Evolutionary conservation across 1,140 invertebrate genomes (phyloP).

Genomic region (Bombus affinis): DNA sequence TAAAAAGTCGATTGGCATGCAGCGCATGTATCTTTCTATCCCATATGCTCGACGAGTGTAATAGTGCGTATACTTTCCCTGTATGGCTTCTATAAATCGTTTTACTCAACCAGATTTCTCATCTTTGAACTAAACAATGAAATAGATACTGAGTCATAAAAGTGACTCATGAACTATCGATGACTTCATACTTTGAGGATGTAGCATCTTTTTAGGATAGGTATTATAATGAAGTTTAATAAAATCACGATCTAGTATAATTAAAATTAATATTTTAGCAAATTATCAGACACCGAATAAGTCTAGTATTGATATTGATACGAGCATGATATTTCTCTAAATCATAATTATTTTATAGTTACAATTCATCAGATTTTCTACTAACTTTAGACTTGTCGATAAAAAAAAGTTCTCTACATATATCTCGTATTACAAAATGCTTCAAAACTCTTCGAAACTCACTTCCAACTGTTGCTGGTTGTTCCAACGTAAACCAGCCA

Average conservation of each 20-base stretch:
- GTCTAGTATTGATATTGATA: too few species aligned
- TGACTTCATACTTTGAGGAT: neutral
- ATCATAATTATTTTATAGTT: neutral
- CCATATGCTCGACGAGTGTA: neutral
- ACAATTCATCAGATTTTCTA: too few species aligned
- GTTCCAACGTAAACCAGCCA: neutral
- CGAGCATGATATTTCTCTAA: neutral
- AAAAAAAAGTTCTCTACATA: neutral
- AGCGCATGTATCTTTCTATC: neutral
- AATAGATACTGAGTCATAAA: neutral
- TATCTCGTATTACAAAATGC: neutral
- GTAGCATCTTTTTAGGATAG: neutral
- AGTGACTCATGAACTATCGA: neutral
- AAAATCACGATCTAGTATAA: neutral
- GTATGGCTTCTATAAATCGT: neutral
- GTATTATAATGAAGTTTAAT: neutral
- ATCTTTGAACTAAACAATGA: neutral
- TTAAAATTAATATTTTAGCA: neutral
- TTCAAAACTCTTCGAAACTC: neutral
- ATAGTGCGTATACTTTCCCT: neutral
- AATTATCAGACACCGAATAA: neutral
- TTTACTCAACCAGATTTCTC: neutral
- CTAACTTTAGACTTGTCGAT: neutral
- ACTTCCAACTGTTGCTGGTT: neutral
- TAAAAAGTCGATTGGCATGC: slow-evolving; percentile 31